These are phyloP conservation scores for Periophthalmodon schlosseri DNA, from an alignment of 2,113 vertebrate species.

Conservation along the genomic window DNA sequence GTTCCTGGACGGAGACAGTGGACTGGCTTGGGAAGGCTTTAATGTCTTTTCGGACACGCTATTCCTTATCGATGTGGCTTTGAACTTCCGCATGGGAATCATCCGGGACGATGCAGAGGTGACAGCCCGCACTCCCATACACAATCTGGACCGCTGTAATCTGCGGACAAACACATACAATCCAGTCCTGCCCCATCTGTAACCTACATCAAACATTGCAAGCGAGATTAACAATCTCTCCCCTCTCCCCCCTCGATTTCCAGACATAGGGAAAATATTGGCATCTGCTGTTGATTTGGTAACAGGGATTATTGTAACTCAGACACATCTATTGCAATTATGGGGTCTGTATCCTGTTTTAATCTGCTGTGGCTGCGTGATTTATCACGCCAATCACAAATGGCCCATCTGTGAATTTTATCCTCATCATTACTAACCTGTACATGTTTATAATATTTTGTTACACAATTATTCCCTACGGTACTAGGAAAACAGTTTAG, in stretches of 20 bases:
- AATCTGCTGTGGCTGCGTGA: constrained; percentile 17
- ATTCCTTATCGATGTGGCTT: constrained; percentile 75
- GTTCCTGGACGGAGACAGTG: constrained; percentile 67
- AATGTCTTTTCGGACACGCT: constrained; percentile 78
- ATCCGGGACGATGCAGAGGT: constrained; percentile 77
- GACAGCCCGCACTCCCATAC: constrained; percentile 63
- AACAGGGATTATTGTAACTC: constrained; percentile 53
- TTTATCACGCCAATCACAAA: constrained; percentile 45
- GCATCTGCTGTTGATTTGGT: constrained; percentile 59
- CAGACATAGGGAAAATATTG: constrained; percentile 28
- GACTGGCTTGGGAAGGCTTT: constrained; percentile 71
- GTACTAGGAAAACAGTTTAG: background rate
- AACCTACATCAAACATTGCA: constrained; percentile 63
- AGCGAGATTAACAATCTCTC: constrained; percentile 55
- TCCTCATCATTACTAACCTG: background rate
- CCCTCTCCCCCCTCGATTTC: constrained; percentile 5
- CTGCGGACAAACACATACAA: constrained; percentile 48
- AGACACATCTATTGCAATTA: constrained; percentile 43
- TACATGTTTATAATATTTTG: background rate
- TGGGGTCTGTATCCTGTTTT: constrained; percentile 36
- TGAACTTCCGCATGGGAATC: constrained; percentile 79
- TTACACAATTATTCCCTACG: background rate
- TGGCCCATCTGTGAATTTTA: constrained; percentile 44
- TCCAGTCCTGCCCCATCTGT: constrained; percentile 56
- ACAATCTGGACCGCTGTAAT: constrained; percentile 64